These are phyloP conservation scores for Synodontis membranacea DNA, from an alignment of 2,113 vertebrate species.

Conservation along the genomic window DNA sequence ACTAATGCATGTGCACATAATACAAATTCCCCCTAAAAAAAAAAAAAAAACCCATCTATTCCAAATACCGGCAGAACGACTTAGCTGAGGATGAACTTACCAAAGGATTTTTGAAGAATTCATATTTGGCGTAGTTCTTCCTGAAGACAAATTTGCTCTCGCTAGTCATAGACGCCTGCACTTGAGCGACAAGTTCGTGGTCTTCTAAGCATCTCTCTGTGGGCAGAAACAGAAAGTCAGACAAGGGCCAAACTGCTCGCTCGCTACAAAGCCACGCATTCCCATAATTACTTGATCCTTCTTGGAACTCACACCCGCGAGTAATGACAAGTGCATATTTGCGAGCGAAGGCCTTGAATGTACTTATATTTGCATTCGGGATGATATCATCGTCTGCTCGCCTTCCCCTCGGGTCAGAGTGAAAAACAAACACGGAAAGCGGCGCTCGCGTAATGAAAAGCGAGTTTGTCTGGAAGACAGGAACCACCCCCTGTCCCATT, in stretches of 20 bases:
- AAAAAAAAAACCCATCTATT: neutral
- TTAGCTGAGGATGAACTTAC: constrained; percentile 62
- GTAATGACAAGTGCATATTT: constrained; percentile 30
- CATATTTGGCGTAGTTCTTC: constrained; percentile 99
- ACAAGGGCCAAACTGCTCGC: neutral
- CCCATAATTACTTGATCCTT: neutral
- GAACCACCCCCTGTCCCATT: neutral
- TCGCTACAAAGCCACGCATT: neutral
- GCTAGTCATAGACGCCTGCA: constrained; percentile 88
- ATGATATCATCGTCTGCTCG: constrained; percentile 46
- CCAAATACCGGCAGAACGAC: neutral
- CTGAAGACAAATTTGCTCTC: constrained; percentile 95
- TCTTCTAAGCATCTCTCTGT: constrained; percentile 94
- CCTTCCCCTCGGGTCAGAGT: constrained; percentile 22
- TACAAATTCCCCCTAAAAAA: neutral
- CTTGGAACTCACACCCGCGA: neutral
- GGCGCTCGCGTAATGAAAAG: constrained; percentile 35
- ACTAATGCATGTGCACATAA: neutral
- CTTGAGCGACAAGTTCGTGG: constrained; percentile 90
- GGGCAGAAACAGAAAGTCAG: constrained; percentile 19
- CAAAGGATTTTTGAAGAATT: constrained; percentile 96
- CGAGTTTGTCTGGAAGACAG: constrained; percentile 36
- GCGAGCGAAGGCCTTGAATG: constrained; percentile 15
- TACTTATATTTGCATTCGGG: constrained; percentile 24
- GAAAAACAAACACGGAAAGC: constrained; percentile 46